Conservation (phyloP, 2,113 vertebrate species). For the Cyrtonyx montezumae region DNA sequence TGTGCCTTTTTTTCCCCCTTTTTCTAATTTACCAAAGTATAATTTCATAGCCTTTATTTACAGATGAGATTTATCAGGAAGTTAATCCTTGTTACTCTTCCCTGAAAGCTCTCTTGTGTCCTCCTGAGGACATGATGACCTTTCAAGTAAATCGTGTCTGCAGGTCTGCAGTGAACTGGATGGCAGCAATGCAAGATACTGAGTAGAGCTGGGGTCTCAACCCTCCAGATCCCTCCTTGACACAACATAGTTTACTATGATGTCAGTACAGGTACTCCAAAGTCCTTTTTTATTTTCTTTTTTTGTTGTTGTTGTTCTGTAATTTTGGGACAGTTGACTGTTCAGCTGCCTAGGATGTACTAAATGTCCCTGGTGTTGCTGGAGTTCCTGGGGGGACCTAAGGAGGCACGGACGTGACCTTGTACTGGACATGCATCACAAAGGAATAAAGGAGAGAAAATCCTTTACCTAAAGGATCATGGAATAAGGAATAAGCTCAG, state of each 20-base stretch:
- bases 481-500: not conserved
- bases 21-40: not conserved
- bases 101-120: not conserved
- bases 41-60: conserved; percentile 16
- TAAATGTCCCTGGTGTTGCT: not conserved
- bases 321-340: not conserved
- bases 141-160: not conserved
- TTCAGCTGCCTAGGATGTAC: not conserved
- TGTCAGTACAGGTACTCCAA: not conserved
- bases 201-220: not conserved
- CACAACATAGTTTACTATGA: not conserved
- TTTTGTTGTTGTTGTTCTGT: not conserved
- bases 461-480: not conserved
- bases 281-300: not conserved
- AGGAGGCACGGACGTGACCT: not conserved
- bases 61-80: not conserved
- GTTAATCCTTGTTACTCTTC: not conserved
- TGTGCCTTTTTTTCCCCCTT: not conserved
- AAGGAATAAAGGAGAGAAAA: not conserved
- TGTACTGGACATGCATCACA: not conserved
- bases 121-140: not conserved
- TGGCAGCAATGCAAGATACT: not conserved
- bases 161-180: not conserved
- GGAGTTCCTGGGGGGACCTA: not conserved
- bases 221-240: not conserved